A percentile compares a stretch with the other conserved stretches of the same genome.
phyloP scores from a whole-genome alignment of 64 coral and sea anemone species.

The Exaiptasia diaphana region DNA sequence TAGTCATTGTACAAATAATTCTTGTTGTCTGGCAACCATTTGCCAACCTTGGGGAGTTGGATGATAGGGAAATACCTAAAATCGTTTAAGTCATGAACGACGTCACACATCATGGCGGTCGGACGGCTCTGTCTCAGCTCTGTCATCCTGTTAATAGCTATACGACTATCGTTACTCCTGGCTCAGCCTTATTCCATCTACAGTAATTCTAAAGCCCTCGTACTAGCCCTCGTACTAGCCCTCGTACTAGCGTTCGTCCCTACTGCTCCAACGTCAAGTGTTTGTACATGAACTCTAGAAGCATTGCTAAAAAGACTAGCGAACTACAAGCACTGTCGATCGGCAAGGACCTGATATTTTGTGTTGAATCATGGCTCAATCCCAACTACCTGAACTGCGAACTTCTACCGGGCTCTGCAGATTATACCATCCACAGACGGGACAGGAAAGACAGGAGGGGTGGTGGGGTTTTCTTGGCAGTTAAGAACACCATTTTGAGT shows the following conservation, averaged over 20 bases:
- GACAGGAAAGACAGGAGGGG: neutral
- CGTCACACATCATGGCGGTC: too few relatives aligned
- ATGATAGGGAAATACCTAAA: conserved; percentile 21
- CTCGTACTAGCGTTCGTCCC: too few relatives aligned
- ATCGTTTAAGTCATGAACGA: neutral
- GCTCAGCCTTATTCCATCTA: too few relatives aligned
- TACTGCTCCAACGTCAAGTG: conserved; percentile 22
- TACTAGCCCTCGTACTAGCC: too few relatives aligned
- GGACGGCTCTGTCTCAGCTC: too few relatives aligned
- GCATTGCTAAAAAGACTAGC: neutral
- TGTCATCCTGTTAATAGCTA: too few relatives aligned
- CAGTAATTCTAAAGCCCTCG: too few relatives aligned
- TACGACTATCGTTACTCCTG: too few relatives aligned
- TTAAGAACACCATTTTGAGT: conserved; percentile 4
- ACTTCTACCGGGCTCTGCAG: conserved; percentile 11
- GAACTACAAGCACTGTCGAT: conserved; percentile 15
- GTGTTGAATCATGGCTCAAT: conserved; percentile 37
- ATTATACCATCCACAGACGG: conserved; percentile 31
- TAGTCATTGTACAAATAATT: conserved; percentile 38
- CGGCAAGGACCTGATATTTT: conserved; percentile 6
- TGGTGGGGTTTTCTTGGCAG: conserved; percentile 23
- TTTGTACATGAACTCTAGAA: conserved; percentile 5
- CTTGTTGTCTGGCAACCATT: conserved; percentile 22
- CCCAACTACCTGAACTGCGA: conserved; percentile 1
- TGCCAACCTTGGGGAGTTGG: neutral